A percentile compares a stretch with the other conserved stretches of the same genome.
Conservation (phyloP, 2,888 invertebrate species). For the Allolobophora icterica region DNA sequence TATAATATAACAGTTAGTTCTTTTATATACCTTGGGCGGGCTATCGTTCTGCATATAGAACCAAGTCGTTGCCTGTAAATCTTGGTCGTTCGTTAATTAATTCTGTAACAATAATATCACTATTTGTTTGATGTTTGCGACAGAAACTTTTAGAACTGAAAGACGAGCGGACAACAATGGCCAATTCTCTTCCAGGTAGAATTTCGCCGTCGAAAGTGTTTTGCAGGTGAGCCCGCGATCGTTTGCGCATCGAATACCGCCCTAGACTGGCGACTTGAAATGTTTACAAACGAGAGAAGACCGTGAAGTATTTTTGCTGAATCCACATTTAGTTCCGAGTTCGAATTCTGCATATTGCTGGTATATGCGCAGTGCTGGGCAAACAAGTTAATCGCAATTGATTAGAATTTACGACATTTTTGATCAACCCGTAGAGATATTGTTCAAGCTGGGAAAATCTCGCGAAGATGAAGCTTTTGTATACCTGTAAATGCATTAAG, state of each 20-base stretch:
- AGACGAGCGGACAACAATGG: not conserved
- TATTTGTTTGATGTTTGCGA: not conserved
- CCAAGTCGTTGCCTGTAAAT: not conserved
- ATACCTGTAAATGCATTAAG: not conserved
- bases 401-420: not conserved
- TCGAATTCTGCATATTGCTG: not conserved
- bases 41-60: not conserved
- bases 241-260: not conserved
- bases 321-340: not conserved
- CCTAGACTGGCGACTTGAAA: not conserved
- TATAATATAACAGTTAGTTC: not conserved
- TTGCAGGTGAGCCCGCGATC: slow-evolving; percentile 10
- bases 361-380: not conserved
- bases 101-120: not conserved
- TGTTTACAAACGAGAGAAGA: not conserved
- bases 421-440: not conserved
- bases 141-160: not conserved
- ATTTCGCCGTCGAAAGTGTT: not conserved
- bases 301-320: not conserved
- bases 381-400: not conserved
- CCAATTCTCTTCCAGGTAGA: not conserved
- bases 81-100: not conserved
- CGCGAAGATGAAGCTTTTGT: not conserved
- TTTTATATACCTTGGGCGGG: not conserved
- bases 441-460: not conserved